These are phyloP conservation scores for Dendrophyllia cribrosa DNA, from an alignment of 64 coral and sea anemone species.

Conservation along the genomic window DNA sequence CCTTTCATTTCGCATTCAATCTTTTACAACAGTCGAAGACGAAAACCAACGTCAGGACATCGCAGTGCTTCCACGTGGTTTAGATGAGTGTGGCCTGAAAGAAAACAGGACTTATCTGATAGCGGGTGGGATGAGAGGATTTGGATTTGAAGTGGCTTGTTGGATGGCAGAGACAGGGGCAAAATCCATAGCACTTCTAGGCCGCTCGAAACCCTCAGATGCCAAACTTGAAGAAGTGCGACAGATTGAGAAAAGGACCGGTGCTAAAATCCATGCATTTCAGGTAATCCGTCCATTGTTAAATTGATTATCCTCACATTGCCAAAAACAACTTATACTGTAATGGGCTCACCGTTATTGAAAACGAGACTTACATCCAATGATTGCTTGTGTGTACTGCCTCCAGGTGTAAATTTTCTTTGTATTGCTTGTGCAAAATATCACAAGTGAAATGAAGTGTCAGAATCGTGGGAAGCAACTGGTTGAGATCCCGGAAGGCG, in stretches of 20 bases:
- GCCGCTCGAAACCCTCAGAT: conserved; percentile 64
- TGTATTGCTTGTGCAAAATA: no score
- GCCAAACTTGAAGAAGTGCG: conserved; percentile 57
- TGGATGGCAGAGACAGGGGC: conserved; percentile 82
- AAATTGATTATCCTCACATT: neutral
- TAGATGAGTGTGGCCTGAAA: conserved; percentile 67
- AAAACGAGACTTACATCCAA: no score
- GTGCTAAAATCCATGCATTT: conserved; percentile 43
- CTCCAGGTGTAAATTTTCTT: no score
- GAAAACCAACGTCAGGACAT: neutral
- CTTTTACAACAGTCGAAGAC: neutral
- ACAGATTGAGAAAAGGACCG: conserved; percentile 55
- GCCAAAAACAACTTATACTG: no score
- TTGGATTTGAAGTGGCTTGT: conserved; percentile 80
- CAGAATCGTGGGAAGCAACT: no score
- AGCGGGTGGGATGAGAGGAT: conserved; percentile 72
- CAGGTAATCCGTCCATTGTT: conserved; percentile 21
- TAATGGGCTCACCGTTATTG: no score
- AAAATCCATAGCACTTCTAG: conserved; percentile 46
- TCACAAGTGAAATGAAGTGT: no score
- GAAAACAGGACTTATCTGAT: conserved; percentile 69
- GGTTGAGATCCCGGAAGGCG: no score
- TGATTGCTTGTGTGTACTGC: no score
- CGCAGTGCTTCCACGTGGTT: neutral
- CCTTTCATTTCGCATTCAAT: neutral